A percentile compares a stretch with the other conserved stretches of the same genome.
phyloP scores from a whole-genome alignment of 2,888 invertebrate genomes.

The Sipha maydis region DNA sequence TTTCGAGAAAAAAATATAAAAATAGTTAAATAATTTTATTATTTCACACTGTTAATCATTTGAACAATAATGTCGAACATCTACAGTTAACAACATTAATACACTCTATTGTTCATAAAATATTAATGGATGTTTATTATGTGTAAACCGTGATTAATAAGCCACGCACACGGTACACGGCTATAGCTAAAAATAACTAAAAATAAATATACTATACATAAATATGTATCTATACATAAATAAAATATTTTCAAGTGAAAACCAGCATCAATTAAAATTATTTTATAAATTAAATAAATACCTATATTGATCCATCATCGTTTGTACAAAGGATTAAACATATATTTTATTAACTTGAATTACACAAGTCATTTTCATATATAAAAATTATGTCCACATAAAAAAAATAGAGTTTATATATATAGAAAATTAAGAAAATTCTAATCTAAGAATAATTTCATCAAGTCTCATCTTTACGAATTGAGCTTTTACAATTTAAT shows the following conservation, averaged over 20 bases:
- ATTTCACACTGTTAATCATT: neutral
- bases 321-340: too few species aligned
- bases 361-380: neutral
- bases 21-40: neutral
- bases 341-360: neutral
- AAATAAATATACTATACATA: too few species aligned
- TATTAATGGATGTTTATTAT: constrained; percentile 14
- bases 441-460: neutral
- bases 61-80: neutral
- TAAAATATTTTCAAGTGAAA: neutral
- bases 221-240: neutral
- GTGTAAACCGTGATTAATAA: neutral
- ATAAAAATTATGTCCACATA: neutral
- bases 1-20: neutral
- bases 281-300: neutral
- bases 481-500: neutral
- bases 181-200: too few species aligned
- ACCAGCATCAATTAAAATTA: neutral
- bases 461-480: neutral
- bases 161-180: neutral
- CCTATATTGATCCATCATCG: too few species aligned
- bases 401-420: neutral
- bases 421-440: neutral
- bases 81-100: neutral
- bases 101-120: neutral